These are phyloP conservation scores for Ceyx erithaca DNA, from an alignment of 2,797 vertebrate species.

Conservation along the genomic window DNA sequence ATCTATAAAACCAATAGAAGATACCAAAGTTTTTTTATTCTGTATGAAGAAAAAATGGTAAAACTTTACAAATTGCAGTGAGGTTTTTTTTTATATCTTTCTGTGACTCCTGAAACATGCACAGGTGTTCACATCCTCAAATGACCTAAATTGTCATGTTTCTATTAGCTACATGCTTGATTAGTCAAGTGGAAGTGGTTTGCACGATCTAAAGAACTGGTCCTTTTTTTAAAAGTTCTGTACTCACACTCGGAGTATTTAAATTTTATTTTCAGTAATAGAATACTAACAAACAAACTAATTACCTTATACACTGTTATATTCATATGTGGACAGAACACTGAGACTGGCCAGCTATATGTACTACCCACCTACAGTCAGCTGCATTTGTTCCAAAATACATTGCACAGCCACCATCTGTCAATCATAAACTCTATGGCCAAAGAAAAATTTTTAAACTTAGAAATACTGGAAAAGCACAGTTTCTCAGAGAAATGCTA, in stretches of 20 bases:
- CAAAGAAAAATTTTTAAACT: background rate
- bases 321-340: background rate
- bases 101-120: no score
- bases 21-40: no score
- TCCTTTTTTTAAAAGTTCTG: no score
- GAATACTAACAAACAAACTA: background rate
- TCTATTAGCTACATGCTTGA: no score
- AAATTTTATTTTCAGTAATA: background rate
- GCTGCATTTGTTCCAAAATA: constrained; percentile 26
- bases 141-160: no score
- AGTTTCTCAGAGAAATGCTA: background rate
- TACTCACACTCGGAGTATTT: background rate
- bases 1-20: no score
- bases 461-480: background rate
- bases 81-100: no score
- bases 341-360: background rate
- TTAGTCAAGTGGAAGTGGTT: no score
- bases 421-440: background rate
- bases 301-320: background rate
- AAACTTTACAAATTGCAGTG: no score
- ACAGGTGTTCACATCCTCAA: no score
- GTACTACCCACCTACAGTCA: background rate
- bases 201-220: no score
- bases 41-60: no score
- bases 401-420: background rate